Evolutionary conservation across 2,888 invertebrate genomes (phyloP).

Genomic region (Polydrusus tereticollis): DNA sequence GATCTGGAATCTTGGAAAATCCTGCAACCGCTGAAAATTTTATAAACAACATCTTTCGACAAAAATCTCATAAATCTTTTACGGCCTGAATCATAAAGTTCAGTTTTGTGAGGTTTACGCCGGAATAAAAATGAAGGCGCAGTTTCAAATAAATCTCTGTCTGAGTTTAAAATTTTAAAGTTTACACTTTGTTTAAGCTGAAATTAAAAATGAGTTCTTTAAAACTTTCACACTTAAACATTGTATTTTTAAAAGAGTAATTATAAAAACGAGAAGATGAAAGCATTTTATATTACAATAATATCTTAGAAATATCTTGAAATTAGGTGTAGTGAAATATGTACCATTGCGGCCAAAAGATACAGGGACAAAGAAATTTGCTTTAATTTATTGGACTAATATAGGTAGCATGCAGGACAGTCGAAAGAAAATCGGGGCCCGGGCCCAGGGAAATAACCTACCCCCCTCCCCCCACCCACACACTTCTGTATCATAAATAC

Average conservation of each 20-base stretch:
- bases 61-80: conserved; percentile 4
- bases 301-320: no score
- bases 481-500: no score
- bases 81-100: conserved; percentile 7
- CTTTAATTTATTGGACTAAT: no score
- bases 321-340: no score
- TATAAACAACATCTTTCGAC: conserved; percentile 7
- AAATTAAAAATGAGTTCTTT: neutral
- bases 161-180: conserved; percentile 11
- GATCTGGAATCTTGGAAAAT: no score
- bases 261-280: neutral
- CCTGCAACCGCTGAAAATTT: neutral
- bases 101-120: neutral
- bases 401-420: no score
- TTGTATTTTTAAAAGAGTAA: neutral
- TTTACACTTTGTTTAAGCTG: neutral
- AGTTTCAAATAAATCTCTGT: conserved; percentile 18
- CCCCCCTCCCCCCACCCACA: no score
- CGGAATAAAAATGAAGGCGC: neutral
- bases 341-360: no score
- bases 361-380: no score
- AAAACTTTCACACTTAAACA: neutral
- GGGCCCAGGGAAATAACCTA: no score
- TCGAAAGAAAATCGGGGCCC: no score
- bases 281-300: no score